Conservation (phyloP, 2,797 vertebrate genomes). For the Phalanger gymnotis region DNA sequence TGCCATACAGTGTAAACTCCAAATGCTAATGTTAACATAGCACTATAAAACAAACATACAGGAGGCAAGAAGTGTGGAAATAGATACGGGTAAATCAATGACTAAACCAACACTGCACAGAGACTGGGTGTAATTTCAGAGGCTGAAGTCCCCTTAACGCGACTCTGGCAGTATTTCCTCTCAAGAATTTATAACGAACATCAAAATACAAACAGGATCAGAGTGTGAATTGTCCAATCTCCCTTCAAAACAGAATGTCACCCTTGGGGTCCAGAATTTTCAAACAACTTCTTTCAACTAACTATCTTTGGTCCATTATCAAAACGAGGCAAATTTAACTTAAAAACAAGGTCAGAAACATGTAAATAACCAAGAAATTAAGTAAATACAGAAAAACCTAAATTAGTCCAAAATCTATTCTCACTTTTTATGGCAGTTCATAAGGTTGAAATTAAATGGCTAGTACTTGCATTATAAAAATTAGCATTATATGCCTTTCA, state of each 20-base stretch:
- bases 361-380: constrained; percentile 24
- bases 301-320: constrained; percentile 36
- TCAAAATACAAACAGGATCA: constrained; percentile 46
- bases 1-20: constrained; percentile 14
- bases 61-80: constrained; percentile 55
- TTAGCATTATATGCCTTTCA: neutral
- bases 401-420: constrained; percentile 48
- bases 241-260: constrained; percentile 44
- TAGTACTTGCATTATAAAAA: neutral
- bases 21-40: constrained; percentile 32
- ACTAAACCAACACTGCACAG: constrained; percentile 56
- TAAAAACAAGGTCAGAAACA: constrained; percentile 42
- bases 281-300: constrained; percentile 42
- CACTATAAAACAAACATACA: constrained; percentile 54
- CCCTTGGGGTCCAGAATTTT: constrained; percentile 23
- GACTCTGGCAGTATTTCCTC: constrained; percentile 67
- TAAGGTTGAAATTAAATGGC: neutral
- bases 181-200: constrained; percentile 48
- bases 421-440: neutral
- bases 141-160: constrained; percentile 59
- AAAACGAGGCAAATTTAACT: constrained; percentile 51
- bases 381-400: neutral
- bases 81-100: constrained; percentile 53
- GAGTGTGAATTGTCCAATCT: constrained; percentile 43
- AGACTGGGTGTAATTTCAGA: constrained; percentile 61